Evolutionary conservation across 2,797 vertebrate species (phyloP), one percentile per base, ranked within the genome.

Genomic region (Bradypus variegatus): DNA sequence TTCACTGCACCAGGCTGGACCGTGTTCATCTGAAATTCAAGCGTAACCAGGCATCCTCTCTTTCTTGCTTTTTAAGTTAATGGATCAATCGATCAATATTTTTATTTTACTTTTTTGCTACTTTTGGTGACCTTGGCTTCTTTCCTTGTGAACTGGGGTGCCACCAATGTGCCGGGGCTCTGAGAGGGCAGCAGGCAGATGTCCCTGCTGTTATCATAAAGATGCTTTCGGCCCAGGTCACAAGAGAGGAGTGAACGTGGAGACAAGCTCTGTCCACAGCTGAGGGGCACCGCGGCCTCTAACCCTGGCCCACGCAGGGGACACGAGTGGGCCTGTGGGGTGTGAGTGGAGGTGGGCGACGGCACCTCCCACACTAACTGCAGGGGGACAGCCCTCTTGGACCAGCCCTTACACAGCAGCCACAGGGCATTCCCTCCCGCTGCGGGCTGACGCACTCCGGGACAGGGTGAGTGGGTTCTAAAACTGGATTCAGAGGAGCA

Each of bases 341-440:
- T 8, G 62, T 64, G 27, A 55, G 53, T 36, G 55, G 13, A 48
- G 50, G 29, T 58, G 60, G 65, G n/a, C 41, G 27, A 41, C 2
- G 29, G 33, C 48, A 33, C 3, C 14, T 31, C 41, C 77, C 67
- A 31, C 6, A 1, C 23, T 45, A 60, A 73, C 65, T 53, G 85
- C 75, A 41, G 38, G 64, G 60, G 65, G 48, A 27, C 16, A 8
- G 75, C 31, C 72, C 60, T 41, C n/a, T 62, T 65, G 81, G 41
- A 83, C 27, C 60, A 18, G 48, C 2, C 4, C 65, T 11, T 48
- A 67, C 72, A 73, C 50, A 8, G 36, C 70, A 73, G 86, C 45
- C 77, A 91, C 73, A 88, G 89, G 82, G 94, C 94, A 86, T 29
- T 14, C 55, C 70, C 76, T 69, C 67, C 12, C 27, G 67, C 78